Percentiles rank a stretch among this genome's conserved stretches.
Conservation (phyloP, 2,888 invertebrate genomes). For the Masnerella sp. region DNA sequence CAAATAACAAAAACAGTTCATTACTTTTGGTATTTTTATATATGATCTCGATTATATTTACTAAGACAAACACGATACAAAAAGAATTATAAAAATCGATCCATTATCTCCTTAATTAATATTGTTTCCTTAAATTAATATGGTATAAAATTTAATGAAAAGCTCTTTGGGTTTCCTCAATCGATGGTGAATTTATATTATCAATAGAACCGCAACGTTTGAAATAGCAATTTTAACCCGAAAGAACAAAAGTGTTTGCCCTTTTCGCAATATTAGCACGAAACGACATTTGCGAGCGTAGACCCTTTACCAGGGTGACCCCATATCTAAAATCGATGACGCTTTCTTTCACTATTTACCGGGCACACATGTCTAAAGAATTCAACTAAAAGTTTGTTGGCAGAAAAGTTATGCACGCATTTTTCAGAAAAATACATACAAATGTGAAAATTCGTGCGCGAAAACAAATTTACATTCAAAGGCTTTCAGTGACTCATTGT, state of each 20-base stretch:
- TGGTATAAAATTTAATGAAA: no score
- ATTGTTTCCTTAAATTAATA: no score
- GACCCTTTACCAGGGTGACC: conserved; percentile 34
- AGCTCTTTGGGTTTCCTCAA: no score
- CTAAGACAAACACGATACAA: no score
- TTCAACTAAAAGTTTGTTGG: not conserved
- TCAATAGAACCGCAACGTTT: conserved; percentile 14
- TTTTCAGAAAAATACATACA: conserved; percentile 10
- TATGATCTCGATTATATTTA: no score
- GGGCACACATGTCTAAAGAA: conserved; percentile 6
- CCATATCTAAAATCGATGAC: conserved; percentile 48
- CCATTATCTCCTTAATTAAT: no score
- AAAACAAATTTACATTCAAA: conserved; percentile 21
- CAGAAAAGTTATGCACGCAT: conserved; percentile 7
- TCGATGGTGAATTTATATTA: conserved; percentile 19
- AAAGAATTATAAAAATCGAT: no score
- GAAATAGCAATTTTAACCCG: conserved; percentile 19
- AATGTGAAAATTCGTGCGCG: conserved; percentile 6
- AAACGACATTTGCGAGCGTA: conserved; percentile 30
- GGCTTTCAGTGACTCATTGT: conserved; percentile 27
- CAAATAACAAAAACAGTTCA: no score
- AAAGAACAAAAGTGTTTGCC: conserved; percentile 34
- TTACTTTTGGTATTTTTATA: no score
- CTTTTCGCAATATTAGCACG: conserved; percentile 17
- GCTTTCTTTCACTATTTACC: conserved; percentile 27